Evolutionary conservation across 2,797 vertebrate genomes (phyloP).

Genomic region (Varecia variegata): DNA sequence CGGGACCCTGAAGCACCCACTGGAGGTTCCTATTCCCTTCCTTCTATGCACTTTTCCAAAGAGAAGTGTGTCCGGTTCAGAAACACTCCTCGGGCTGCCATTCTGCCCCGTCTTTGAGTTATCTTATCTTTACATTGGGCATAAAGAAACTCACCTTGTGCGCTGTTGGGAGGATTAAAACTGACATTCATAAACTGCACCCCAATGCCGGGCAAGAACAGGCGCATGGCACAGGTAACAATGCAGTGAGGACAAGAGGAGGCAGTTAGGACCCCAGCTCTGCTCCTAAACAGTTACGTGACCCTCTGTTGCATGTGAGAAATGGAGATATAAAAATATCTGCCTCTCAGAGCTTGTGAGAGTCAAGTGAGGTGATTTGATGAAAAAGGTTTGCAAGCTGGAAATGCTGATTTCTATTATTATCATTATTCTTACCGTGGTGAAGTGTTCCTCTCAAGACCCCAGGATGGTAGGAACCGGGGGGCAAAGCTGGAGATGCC

Average conservation of each 20-base stretch:
- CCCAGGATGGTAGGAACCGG: not conserved
- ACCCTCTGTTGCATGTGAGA: not conserved
- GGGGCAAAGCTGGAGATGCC: not conserved
- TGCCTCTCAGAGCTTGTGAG: not conserved
- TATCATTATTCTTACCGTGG: not conserved
- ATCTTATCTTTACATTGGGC: not conserved
- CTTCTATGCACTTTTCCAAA: not conserved
- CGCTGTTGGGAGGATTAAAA: not conserved
- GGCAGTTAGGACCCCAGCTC: too few relatives aligned
- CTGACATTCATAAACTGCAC: not conserved
- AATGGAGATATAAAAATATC: not conserved
- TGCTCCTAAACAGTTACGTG: too few relatives aligned
- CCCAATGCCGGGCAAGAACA: not conserved
- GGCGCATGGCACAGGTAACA: not conserved
- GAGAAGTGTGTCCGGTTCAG: not conserved
- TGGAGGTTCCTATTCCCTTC: not conserved
- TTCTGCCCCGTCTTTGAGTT: not conserved
- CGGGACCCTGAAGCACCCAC: not conserved
- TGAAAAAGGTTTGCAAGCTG: not conserved
- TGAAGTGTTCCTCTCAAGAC: not conserved
- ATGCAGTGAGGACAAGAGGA: fast-evolving
- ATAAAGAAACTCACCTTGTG: not conserved
- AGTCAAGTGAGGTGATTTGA: not conserved
- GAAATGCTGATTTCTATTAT: not conserved
- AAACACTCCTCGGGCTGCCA: not conserved